These are phyloP conservation scores for Machimus rusticus DNA, from an alignment of 2,888 invertebrate genomes.

Conservation along the genomic window DNA sequence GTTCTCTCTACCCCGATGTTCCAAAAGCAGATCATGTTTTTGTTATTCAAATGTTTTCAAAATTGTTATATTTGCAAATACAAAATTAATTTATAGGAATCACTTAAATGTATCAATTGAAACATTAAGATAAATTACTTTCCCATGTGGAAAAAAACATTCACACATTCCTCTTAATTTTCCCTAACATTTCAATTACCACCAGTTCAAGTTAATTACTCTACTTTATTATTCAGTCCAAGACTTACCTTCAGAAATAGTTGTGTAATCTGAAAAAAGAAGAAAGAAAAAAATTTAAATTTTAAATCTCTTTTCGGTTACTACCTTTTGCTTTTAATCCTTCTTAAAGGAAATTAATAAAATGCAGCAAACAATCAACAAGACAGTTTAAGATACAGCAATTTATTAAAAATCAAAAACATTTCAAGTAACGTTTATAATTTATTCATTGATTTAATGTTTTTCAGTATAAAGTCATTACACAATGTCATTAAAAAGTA, in stretches of 20 bases:
- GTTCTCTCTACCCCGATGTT: no score
- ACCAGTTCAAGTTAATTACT: neutral
- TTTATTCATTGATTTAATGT: neutral
- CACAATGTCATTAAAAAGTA: neutral
- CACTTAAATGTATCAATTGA: no score
- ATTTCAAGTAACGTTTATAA: neutral
- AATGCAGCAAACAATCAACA: neutral
- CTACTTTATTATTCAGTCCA: neutral
- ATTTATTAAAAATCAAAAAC: neutral
- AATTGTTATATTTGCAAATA: no score
- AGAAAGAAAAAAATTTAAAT: neutral
- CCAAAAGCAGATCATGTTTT: no score
- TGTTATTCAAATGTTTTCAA: no score
- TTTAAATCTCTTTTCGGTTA: neutral
- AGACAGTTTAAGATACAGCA: neutral
- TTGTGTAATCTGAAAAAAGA: neutral
- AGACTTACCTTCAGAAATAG: neutral
- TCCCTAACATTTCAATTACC: neutral
- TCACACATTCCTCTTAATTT: neutral
- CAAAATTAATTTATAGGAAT: no score
- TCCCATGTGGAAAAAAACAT: neutral
- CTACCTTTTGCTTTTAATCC: neutral
- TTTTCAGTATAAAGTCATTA: neutral
- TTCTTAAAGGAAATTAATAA: neutral
- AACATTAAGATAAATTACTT: no score